Percentiles rank a stretch among this genome's conserved stretches.
phyloP scores from a whole-genome alignment of 2,888 invertebrate species.

The Proisotoma minuta region DNA sequence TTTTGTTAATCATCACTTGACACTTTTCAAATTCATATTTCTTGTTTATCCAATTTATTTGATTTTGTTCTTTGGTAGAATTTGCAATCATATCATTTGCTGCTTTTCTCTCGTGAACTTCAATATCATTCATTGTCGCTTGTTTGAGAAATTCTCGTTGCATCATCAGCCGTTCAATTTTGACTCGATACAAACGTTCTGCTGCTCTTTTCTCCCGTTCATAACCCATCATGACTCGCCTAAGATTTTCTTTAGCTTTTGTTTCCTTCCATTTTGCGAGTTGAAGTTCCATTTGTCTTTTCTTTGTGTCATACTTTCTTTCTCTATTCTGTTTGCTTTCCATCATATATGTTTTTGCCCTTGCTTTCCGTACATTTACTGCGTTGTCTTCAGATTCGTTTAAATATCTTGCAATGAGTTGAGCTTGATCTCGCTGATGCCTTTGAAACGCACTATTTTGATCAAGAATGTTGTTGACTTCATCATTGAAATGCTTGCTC shows the following conservation, averaged over 20 bases:
- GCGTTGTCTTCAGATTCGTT: not conserved
- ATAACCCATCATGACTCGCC: not conserved
- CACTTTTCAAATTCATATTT: conserved; percentile 27
- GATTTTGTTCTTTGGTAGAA: not conserved
- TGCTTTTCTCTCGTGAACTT: not conserved
- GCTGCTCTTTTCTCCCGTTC: not conserved
- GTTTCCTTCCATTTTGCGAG: not conserved
- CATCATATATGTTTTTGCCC: conserved; percentile 11
- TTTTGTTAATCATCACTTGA: conserved; percentile 9
- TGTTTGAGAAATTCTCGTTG: not conserved
- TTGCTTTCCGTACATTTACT: conserved; percentile 6
- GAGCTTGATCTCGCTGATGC: conserved; percentile 13
- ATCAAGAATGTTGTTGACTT: conserved; percentile 2
- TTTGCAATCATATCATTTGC: not conserved
- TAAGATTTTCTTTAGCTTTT: not conserved
- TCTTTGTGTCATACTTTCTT: not conserved
- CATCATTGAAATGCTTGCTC: conserved; percentile 23
- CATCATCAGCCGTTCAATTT: not conserved
- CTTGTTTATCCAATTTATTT: conserved; percentile 33
- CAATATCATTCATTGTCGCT: not conserved
- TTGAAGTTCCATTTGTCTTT: not conserved
- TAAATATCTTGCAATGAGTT: not conserved
- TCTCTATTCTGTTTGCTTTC: not conserved
- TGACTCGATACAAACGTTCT: not conserved
- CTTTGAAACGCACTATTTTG: conserved; percentile 6